Conservation (phyloP, 2,888 invertebrate species). For the Philonicus albiceps region DNA sequence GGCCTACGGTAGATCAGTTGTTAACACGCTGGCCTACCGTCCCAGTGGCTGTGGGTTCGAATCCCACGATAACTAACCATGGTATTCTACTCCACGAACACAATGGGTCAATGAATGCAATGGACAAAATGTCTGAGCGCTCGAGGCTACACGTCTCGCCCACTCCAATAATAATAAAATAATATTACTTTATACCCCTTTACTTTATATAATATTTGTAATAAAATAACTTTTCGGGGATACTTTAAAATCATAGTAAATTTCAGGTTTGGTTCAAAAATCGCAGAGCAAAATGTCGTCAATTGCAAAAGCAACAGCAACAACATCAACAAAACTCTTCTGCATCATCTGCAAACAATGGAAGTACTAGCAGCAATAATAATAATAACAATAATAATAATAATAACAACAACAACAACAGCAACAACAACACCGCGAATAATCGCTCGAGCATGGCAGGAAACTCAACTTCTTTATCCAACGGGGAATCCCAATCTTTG, state of each 20-base stretch:
- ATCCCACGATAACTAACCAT: too few species aligned
- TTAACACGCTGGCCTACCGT: too few species aligned
- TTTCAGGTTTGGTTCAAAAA: constrained; percentile 96
- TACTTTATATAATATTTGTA: neutral
- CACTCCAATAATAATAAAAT: too few species aligned
- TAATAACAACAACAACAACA: constrained; percentile 45
- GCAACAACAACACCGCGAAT: constrained; percentile 38
- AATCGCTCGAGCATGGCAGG: constrained; percentile 43
- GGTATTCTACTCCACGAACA: too few species aligned
- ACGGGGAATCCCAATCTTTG: constrained; percentile 1
- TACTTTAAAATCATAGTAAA: neutral
- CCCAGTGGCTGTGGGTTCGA: too few species aligned
- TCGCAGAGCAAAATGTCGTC: constrained; percentile 90
- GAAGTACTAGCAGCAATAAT: neutral
- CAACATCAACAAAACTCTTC: constrained; percentile 41
- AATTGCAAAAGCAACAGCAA: constrained; percentile 71
- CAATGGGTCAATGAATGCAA: too few species aligned
- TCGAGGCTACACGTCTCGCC: too few species aligned
- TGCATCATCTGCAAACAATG: neutral
- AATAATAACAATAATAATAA: neutral
- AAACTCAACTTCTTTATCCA: constrained; percentile 29
- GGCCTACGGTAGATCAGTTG: too few species aligned
- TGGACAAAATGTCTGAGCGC: too few species aligned
- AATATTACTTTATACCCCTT: neutral
- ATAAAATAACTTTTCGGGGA: neutral